phyloP scores from a whole-genome alignment of 2,113 vertebrate genomes.

The Ctenodactylus gundi region DNA sequence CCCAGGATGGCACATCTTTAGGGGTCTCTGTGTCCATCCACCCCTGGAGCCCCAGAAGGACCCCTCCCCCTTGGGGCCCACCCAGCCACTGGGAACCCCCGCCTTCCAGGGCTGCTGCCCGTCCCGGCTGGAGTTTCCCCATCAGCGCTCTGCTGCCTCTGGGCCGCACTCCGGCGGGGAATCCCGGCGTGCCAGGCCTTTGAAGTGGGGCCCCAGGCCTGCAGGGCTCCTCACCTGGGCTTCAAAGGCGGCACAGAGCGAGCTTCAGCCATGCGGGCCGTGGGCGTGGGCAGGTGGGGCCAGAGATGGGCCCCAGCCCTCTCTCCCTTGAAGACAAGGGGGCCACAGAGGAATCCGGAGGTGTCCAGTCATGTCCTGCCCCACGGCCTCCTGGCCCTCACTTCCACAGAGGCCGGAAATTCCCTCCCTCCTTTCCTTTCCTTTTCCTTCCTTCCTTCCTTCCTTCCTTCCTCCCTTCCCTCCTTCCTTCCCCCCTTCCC shows the following conservation, averaged over 20 bases:
- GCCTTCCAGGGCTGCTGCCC: neutral
- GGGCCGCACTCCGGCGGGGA: slow-evolving; percentile 46
- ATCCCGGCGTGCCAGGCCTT: slow-evolving; percentile 61
- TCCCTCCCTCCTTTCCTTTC: no score
- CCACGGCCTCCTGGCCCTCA: neutral
- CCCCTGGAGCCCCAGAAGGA: neutral
- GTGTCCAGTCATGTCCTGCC: fast-evolving
- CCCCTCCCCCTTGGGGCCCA: neutral
- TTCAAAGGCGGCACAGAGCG: slow-evolving; percentile 63
- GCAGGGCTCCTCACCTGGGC: slow-evolving; percentile 39
- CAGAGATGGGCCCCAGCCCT: neutral
- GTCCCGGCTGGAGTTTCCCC: slow-evolving; percentile 67
- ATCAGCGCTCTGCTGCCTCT: neutral
- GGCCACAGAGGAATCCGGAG: fast-evolving
- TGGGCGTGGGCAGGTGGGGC: neutral
- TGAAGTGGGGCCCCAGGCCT: slow-evolving; percentile 67
- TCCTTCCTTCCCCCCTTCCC: no score
- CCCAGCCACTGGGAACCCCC: slow-evolving; percentile 1
- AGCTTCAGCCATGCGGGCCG: neutral
- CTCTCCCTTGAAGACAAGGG: neutral
- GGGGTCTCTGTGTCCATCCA: neutral
- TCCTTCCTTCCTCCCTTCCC: no score
- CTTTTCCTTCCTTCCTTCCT: no score
- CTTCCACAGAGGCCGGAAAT: no score
- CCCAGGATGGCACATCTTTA: neutral